These are phyloP conservation scores for Merodon equestris DNA, from an alignment of 2,888 invertebrate genomes.

Conservation along the genomic window DNA sequence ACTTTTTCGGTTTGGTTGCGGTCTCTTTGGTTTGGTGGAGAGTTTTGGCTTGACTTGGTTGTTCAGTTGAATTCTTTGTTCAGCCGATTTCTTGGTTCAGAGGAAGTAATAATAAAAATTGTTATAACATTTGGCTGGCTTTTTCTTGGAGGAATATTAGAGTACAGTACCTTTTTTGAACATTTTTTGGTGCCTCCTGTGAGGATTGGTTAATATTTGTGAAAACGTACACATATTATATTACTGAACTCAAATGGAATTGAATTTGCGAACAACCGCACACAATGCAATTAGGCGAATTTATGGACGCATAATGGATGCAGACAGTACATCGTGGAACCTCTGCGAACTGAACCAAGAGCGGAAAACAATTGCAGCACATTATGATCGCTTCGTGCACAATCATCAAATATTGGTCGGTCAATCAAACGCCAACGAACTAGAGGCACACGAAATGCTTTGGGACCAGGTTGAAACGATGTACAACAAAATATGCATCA, in stretches of 20 bases:
- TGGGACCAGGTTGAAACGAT: conserved; percentile 9
- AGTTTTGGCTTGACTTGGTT: too few species aligned
- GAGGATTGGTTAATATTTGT: too few species aligned
- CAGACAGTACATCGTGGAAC: neutral
- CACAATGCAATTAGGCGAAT: neutral
- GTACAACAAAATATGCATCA: conserved; percentile 4
- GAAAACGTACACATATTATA: too few species aligned
- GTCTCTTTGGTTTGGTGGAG: too few species aligned
- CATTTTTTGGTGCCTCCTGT: too few species aligned
- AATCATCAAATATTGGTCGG: conserved; percentile 2
- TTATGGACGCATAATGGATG: neutral
- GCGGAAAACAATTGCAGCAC: neutral
- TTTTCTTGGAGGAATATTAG: too few species aligned
- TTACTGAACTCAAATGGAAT: neutral
- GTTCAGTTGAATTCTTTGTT: too few species aligned
- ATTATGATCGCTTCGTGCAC: neutral
- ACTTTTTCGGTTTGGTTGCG: too few species aligned
- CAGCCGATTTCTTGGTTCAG: too few species aligned
- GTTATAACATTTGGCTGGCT: too few species aligned
- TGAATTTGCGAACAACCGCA: conserved; percentile 1
- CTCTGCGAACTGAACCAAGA: neutral
- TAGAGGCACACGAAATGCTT: neutral
- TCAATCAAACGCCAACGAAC: neutral
- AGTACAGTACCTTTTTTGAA: too few species aligned
- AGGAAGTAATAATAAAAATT: too few species aligned